Evolutionary conservation across 2,797 vertebrate genomes (phyloP).

Genomic region (Xiphorhynchus erythropygius): DNA sequence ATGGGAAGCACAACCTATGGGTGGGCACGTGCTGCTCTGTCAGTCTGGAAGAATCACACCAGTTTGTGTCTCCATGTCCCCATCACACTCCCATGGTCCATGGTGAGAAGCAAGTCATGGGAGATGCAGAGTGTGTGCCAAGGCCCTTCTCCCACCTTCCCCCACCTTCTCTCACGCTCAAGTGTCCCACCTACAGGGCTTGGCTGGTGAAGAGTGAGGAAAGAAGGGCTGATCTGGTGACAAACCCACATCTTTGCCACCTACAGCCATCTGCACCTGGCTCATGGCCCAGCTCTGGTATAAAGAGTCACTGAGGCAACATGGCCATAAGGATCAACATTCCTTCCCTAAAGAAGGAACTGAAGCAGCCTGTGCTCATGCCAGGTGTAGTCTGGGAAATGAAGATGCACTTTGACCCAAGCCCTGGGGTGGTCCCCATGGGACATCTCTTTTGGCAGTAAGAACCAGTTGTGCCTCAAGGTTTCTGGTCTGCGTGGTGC

Average conservation of each 20-base stretch:
- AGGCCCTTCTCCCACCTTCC: not conserved
- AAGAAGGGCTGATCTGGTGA: not conserved
- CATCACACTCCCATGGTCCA: fast-evolving
- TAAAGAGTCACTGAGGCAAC: not conserved
- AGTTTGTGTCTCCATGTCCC: fast-evolving
- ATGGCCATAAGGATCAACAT: not conserved
- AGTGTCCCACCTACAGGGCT: not conserved
- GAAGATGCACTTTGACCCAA: not conserved
- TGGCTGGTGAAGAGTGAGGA: not conserved
- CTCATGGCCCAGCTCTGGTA: too few relatives aligned
- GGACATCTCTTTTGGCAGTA: not conserved
- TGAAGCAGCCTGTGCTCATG: not conserved
- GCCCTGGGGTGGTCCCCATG: not conserved
- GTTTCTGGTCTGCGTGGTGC: not conserved
- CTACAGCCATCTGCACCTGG: too few relatives aligned
- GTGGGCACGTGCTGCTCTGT: not conserved
- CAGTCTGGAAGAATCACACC: not conserved
- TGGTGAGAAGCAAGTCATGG: not conserved
- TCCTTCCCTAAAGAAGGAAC: not conserved
- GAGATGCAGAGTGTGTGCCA: not conserved
- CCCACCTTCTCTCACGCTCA: not conserved
- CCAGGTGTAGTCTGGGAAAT: not conserved
- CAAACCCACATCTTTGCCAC: not conserved
- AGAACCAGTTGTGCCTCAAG: not conserved
- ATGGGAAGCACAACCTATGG: not conserved